These are phyloP conservation scores for Eudemis profundana DNA, from an alignment of 2,888 invertebrate species.

Conservation along the genomic window DNA sequence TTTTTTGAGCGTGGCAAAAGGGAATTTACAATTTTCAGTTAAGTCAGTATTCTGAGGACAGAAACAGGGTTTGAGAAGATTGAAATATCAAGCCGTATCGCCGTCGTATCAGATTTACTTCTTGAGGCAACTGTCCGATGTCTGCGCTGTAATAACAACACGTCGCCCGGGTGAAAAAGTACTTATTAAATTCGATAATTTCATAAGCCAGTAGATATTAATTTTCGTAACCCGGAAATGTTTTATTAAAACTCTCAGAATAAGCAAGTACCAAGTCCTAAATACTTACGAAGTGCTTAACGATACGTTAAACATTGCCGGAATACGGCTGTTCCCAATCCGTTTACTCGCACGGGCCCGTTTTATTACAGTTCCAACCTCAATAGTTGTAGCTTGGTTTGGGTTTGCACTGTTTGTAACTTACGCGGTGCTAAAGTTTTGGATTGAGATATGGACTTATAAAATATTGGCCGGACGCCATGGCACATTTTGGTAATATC, in stretches of 20 bases:
- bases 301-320: background rate
- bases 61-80: too few relatives aligned
- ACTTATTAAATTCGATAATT: too few relatives aligned
- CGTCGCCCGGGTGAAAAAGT: too few relatives aligned
- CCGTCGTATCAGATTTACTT: too few relatives aligned
- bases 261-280: background rate
- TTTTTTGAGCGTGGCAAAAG: too few relatives aligned
- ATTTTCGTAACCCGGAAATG: too few relatives aligned
- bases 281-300: conserved; percentile 12
- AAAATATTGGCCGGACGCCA: conserved; percentile 19
- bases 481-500: background rate
- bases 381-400: background rate
- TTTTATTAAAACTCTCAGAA: too few relatives aligned
- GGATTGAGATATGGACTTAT: conserved; percentile 17
- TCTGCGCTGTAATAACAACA: too few relatives aligned
- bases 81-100: too few relatives aligned
- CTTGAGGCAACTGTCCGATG: too few relatives aligned
- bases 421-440: conserved; percentile 19
- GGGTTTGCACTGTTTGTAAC: conserved; percentile 19
- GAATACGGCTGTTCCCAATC: background rate
- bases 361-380: conserved; percentile 14
- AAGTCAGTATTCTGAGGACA: too few relatives aligned
- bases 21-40: too few relatives aligned
- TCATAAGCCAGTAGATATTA: background rate
- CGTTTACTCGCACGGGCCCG: background rate